Evolutionary conservation across 2,888 invertebrate genomes (phyloP).

Genomic region (Diogma glabrata): DNA sequence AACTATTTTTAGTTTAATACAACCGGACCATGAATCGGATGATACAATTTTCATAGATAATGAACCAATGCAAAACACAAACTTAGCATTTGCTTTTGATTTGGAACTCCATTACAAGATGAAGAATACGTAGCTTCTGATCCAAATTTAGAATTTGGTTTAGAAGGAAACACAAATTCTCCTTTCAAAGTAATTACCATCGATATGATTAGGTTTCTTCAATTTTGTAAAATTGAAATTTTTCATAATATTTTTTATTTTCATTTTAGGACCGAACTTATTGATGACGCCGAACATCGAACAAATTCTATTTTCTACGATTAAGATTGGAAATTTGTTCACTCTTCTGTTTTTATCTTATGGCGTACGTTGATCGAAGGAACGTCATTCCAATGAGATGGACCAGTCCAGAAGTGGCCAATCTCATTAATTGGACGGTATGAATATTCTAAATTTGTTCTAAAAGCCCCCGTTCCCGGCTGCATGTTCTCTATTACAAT

Average conservation of each 20-base stretch:
- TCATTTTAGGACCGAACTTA: conserved; percentile 19
- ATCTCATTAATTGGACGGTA: conserved; percentile 45
- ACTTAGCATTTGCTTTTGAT: conserved; percentile 50
- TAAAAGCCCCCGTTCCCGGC: conserved; percentile 37
- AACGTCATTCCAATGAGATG: conserved; percentile 68
- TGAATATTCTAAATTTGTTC: conserved; percentile 54
- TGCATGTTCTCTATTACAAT: conserved; percentile 44
- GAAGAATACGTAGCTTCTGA: neutral
- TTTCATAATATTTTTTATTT: conserved; percentile 29
- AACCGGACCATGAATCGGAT: neutral
- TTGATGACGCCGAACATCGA: too few relatives aligned
- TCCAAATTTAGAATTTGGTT: too few relatives aligned
- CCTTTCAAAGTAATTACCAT: neutral
- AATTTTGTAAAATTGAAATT: conserved; percentile 35
- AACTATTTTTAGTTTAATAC: neutral
- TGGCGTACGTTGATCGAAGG: conserved; percentile 22
- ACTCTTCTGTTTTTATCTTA: neutral
- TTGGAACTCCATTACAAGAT: conserved; percentile 27
- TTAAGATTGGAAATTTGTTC: conserved; percentile 2
- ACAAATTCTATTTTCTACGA: too few relatives aligned
- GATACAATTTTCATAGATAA: neutral
- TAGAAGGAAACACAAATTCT: neutral
- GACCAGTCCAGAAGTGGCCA: conserved; percentile 62
- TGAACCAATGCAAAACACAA: too few relatives aligned
- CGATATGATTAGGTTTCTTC: conserved; percentile 25